Conservation (phyloP, 2,113 vertebrate species). For the Carollia perspicillata region DNA sequence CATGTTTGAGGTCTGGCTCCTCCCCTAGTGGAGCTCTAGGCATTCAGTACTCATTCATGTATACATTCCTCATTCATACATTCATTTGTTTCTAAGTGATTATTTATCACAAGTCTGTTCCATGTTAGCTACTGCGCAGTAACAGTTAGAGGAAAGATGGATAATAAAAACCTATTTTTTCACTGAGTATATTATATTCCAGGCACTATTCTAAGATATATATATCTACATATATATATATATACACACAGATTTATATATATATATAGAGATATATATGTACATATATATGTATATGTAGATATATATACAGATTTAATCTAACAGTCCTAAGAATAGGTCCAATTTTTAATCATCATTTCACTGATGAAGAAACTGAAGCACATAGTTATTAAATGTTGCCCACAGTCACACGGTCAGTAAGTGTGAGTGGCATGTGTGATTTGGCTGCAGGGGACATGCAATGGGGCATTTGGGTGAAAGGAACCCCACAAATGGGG, state of each 20-base stretch:
- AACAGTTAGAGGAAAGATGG: neutral
- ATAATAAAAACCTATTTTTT: neutral
- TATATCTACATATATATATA: neutral
- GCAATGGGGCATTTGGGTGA: neutral
- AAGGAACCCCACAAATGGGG: neutral
- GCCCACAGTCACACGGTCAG: neutral
- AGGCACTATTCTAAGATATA: neutral
- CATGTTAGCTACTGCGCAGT: neutral
- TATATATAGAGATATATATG: neutral
- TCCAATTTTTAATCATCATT: neutral
- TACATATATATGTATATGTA: neutral
- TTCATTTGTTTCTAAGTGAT: neutral
- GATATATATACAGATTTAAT: neutral
- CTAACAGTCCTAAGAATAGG: neutral
- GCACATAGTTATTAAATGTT: neutral
- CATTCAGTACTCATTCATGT: neutral
- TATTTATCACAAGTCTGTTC: neutral
- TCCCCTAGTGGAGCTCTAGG: neutral
- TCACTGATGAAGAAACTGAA: neutral
- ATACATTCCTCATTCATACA: neutral
- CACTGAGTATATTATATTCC: neutral
- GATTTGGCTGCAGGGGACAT: neutral
- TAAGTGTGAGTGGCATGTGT: neutral
- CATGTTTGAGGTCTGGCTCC: neutral
- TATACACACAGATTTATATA: too few relatives aligned